Evolutionary conservation across 2,888 invertebrate species (phyloP), one percentile per base, ranked within the genome.

Genomic region (Plutella xylostella): DNA sequence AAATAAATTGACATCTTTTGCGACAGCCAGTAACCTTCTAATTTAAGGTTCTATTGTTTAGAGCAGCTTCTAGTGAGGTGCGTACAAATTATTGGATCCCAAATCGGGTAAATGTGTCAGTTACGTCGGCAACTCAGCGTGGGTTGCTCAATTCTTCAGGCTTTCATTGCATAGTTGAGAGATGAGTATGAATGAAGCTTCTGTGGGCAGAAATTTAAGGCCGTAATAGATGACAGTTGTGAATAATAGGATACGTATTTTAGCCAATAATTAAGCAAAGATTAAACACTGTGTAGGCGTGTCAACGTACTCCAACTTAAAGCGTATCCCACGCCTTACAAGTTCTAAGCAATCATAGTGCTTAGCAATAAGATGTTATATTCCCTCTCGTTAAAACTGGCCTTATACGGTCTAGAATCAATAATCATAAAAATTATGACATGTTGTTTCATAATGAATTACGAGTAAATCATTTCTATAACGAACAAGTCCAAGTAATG

Each of bases 181-280:
- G 74, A 75, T 77, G 76, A 72, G 64, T 70, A 57, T 57, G 19
- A 22, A 14, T 34, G 28, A 21, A 31, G 57, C 58, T 63, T 64
- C 62, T 61, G 65, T 82, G 75, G 80, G 80, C 56, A 61, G 72
- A 61, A 63, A 71, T 67, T 68, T 74, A 72, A 80, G 79, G 77
- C 62, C 70, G 58, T 48, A 28, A 21, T 51, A 61, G 59, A 66
- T 70, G 73, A 77, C 74, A 75, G 72, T 65, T 73, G 72, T 65
- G 66, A 72, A 76, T 72, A 67, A 61, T 57, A 55, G 57, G 63
- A 56, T 58, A 67, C 30, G 30, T 31, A 42, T 42, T 42, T 18
- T 30, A 21, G 18, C 18, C 30, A 42, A 67, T 67, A 68, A 68
- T 67, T 72, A 64, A 42, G 25, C 42, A 25, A 15, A 25, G 6